These are phyloP conservation scores for Champsocephalus gunnari DNA, from an alignment of 2,797 vertebrate genomes.

Conservation along the genomic window DNA sequence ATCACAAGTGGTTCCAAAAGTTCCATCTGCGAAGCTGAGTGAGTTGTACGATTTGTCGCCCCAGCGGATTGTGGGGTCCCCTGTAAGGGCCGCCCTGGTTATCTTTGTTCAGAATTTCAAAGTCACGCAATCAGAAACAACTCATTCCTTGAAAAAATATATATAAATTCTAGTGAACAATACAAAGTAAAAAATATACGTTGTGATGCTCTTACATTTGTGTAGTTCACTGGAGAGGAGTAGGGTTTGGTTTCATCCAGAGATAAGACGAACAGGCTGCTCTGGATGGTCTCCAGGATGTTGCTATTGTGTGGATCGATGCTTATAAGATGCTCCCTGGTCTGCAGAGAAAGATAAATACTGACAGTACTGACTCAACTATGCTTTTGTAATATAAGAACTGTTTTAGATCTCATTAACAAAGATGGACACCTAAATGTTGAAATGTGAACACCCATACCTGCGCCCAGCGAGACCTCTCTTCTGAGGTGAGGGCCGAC, in stretches of 20 bases:
- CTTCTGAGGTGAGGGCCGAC: slow-evolving; percentile 89
- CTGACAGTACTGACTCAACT: not conserved
- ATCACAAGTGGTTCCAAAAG: slow-evolving; percentile 89
- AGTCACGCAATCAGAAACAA: slow-evolving; percentile 23
- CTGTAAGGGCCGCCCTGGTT: slow-evolving; percentile 77
- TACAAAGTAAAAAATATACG: not conserved
- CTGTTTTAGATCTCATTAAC: not conserved
- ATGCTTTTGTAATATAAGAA: slow-evolving; percentile 6
- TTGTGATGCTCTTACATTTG: slow-evolving; percentile 81
- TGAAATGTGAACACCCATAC: slow-evolving; percentile 68
- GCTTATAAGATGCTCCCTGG: slow-evolving; percentile 90
- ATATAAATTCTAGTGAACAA: not conserved
- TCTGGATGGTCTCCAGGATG: slow-evolving; percentile 93
- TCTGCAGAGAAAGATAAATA: slow-evolving; percentile 73
- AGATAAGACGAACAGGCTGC: slow-evolving; percentile 87
- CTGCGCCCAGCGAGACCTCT: slow-evolving; percentile 94
- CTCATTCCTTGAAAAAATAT: not conserved
- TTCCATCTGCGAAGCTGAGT: slow-evolving; percentile 89
- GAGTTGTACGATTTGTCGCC: slow-evolving; percentile 96
- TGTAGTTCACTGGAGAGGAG: slow-evolving; percentile 89
- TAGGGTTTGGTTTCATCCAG: slow-evolving; percentile 90
- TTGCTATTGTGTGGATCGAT: slow-evolving; percentile 91
- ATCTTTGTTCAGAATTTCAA: slow-evolving; percentile 78
- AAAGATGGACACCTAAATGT: not conserved
- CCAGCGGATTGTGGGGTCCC: slow-evolving; percentile 92